phyloP scores from a whole-genome alignment of 2,888 invertebrate species.

The Netelia melanura region DNA sequence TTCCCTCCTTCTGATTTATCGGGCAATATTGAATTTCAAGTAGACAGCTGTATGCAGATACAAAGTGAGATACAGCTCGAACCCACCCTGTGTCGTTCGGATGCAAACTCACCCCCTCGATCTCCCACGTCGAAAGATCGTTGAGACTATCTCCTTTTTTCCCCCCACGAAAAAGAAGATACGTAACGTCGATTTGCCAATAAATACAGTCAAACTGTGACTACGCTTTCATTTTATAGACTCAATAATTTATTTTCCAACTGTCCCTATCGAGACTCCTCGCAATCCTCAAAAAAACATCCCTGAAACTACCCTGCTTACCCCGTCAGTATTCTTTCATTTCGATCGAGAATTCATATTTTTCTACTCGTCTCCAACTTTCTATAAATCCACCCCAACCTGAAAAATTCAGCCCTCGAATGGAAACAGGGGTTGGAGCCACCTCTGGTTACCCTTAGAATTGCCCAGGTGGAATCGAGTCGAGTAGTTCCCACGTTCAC shows the following conservation, averaged over 20 bases:
- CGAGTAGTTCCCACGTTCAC: no score
- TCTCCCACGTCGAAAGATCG: neutral
- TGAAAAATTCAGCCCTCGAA: neutral
- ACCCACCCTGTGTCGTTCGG: neutral
- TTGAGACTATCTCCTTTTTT: neutral
- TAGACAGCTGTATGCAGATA: conserved; percentile 59
- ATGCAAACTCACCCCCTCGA: conserved; percentile 14
- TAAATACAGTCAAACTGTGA: conserved; percentile 40
- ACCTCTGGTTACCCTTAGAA: no score
- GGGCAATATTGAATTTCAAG: conserved; percentile 73
- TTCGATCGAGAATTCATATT: no score
- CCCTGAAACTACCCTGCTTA: no score
- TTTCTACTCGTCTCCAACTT: no score
- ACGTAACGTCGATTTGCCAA: conserved; percentile 48
- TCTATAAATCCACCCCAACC: no score
- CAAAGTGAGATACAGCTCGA: conserved; percentile 46
- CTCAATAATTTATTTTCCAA: neutral
- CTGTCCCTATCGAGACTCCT: neutral
- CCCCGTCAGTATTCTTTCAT: no score
- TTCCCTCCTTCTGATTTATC: conserved; percentile 70
- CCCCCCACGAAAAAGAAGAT: conserved; percentile 5
- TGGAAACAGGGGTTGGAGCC: no score
- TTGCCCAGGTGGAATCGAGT: no score
- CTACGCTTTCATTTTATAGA: neutral
- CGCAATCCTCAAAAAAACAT: neutral